phyloP scores from a whole-genome alignment of 1,140 invertebrate species.

The Drosophila willistoni region DNA sequence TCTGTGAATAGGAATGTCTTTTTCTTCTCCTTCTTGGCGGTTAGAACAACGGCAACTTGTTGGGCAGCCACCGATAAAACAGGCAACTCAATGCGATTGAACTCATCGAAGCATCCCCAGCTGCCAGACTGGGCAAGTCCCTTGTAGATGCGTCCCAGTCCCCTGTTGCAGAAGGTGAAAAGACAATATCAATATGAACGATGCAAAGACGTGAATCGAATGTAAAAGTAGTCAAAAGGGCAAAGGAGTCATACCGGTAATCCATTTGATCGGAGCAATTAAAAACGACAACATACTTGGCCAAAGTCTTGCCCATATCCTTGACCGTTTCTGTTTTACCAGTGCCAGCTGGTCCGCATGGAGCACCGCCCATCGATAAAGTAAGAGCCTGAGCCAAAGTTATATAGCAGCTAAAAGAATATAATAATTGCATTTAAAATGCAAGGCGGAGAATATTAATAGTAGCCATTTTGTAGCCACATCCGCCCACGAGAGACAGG shows the following conservation, averaged over 20 bases:
- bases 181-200: constrained; percentile 7
- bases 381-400: constrained; percentile 97
- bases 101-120: constrained; percentile 93
- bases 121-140: constrained; percentile 97
- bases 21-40: constrained; percentile 95
- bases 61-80: constrained; percentile 98
- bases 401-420: constrained; percentile 93
- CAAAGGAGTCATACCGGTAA: constrained; percentile 87
- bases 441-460: constrained; percentile 36
- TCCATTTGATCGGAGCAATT: constrained; percentile 99
- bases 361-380: constrained; percentile 98
- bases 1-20: constrained; percentile 96
- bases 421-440: constrained; percentile 37
- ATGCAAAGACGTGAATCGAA: constrained; percentile 23
- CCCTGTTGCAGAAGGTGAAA: constrained; percentile 83
- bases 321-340: constrained; percentile 99
- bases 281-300: constrained; percentile 98
- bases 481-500: constrained; percentile 15
- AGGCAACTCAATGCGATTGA: constrained; percentile 97
- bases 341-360: constrained; percentile 97
- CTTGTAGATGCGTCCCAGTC: constrained; percentile 94
- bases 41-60: constrained; percentile 96
- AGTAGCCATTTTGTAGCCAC: background rate
- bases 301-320: constrained; percentile 98
- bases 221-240: constrained; percentile 27